Evolutionary conservation across 2,888 invertebrate genomes (phyloP).

Genomic region (Tipula confusa): DNA sequence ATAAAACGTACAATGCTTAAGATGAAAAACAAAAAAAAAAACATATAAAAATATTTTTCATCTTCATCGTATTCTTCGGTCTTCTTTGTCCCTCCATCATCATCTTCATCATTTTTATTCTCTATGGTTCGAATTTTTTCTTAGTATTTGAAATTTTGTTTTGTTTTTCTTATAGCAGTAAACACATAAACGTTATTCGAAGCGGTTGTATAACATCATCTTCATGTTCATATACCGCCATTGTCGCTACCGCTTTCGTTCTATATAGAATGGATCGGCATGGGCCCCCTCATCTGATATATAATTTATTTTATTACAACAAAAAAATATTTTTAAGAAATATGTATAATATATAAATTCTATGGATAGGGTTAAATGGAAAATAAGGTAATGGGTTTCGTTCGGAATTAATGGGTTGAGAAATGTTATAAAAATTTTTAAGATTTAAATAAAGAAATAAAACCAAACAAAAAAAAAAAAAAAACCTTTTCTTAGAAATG

Average conservation of each 20-base stretch:
- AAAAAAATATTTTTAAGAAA: conserved; percentile 5
- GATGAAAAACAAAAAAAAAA: background rate
- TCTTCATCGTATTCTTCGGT: background rate
- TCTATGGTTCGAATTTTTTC: background rate
- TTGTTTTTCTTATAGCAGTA: background rate
- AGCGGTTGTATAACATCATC: background rate
- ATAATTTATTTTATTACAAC: conserved; percentile 20
- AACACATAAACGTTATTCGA: background rate
- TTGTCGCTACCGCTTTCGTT: background rate
- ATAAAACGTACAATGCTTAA: background rate
- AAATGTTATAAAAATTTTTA: background rate
- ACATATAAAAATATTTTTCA: background rate
- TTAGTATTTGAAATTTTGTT: background rate
- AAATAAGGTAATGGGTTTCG: background rate
- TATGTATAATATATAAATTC: background rate
- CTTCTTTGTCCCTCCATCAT: background rate
- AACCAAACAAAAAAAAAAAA: too few relatives aligned
- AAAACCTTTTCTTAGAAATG: background rate
- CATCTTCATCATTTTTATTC: background rate
- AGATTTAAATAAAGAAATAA: conserved; percentile 9
- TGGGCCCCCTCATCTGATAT: background rate
- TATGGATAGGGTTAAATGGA: background rate
- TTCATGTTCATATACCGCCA: background rate
- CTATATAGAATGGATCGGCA: too few relatives aligned
- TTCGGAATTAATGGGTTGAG: background rate